These are phyloP conservation scores for Neodiprion fabricii DNA, from an alignment of 1,140 invertebrate genomes.

Conservation along the genomic window DNA sequence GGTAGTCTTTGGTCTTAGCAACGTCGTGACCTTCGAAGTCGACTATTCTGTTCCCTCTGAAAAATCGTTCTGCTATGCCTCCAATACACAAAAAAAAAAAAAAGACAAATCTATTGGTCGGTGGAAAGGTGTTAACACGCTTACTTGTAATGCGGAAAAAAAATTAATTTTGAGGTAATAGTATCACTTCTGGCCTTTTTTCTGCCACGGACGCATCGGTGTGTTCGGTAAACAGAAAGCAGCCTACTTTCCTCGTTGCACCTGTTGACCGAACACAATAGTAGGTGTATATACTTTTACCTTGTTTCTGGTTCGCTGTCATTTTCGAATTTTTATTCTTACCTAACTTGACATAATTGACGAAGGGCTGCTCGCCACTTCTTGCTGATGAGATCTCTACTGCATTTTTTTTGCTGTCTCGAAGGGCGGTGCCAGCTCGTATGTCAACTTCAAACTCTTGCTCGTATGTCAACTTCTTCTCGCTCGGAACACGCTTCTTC, in stretches of 20 bases:
- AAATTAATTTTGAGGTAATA: too few relatives aligned
- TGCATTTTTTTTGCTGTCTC: slow-evolving; percentile 28
- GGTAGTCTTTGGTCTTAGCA: slow-evolving; percentile 32
- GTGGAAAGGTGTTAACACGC: too few relatives aligned
- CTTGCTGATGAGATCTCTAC: slow-evolving; percentile 17
- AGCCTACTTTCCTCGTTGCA: too few relatives aligned
- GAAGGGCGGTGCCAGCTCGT: slow-evolving; percentile 34
- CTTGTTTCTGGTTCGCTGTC: not conserved
- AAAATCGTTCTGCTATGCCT: slow-evolving; percentile 21
- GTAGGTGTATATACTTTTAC: slow-evolving; percentile 17
- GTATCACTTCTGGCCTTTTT: slow-evolving; percentile 10
- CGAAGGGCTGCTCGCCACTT: not conserved
- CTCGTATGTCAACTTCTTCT: slow-evolving; percentile 33
- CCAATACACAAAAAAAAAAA: not conserved
- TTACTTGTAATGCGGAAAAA: too few relatives aligned
- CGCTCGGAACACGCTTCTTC: slow-evolving; percentile 33
- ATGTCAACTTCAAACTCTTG: slow-evolving; percentile 17
- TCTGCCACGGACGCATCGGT: slow-evolving; percentile 11
- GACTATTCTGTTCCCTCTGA: slow-evolving; percentile 26
- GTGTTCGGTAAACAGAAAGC: too few relatives aligned
- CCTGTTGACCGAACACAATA: slow-evolving; percentile 7
- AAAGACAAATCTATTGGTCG: too few relatives aligned
- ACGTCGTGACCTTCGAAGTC: slow-evolving; percentile 23
- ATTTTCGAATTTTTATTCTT: slow-evolving; percentile 9
- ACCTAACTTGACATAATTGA: slow-evolving; percentile 14